phyloP scores from a whole-genome alignment of 2,113 vertebrate species.

The Pseudopodoces humilis region DNA sequence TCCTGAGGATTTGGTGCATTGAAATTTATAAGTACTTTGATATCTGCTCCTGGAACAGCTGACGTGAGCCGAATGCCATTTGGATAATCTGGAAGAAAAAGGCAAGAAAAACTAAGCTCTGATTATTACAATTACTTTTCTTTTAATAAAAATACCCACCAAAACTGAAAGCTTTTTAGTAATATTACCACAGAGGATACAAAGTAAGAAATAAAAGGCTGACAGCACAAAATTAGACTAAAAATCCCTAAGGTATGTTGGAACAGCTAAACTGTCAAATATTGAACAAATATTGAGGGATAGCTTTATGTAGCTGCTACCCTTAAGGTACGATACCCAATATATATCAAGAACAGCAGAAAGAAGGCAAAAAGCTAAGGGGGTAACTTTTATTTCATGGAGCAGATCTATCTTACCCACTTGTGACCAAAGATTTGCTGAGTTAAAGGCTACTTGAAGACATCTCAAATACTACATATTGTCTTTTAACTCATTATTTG shows the following conservation, averaged over 20 bases:
- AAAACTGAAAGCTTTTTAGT: not conserved
- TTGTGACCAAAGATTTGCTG: not conserved
- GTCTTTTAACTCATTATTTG: not conserved
- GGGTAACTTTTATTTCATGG: not conserved
- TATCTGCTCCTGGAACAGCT: conserved; percentile 91
- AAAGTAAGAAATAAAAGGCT: not conserved
- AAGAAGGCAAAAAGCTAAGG: accelerated
- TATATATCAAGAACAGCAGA: not conserved
- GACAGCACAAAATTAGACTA: not conserved
- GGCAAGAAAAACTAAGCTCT: not conserved
- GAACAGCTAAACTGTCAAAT: not conserved
- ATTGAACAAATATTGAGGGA: not conserved
- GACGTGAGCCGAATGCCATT: conserved; percentile 94
- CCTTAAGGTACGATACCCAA: not conserved
- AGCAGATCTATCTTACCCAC: not conserved
- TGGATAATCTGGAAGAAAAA: conserved; percentile 85
- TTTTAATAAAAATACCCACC: not conserved
- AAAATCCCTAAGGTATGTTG: not conserved
- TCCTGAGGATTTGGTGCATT: conserved; percentile 99
- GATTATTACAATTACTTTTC: not conserved
- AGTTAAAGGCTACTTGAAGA: not conserved
- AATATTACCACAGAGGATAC: not conserved
- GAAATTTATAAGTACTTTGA: conserved; percentile 97
- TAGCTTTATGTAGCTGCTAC: not conserved
- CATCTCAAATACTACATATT: not conserved